These are phyloP conservation scores for Magallana nippona DNA, from an alignment of 2,888 invertebrate species.

Conservation along the genomic window DNA sequence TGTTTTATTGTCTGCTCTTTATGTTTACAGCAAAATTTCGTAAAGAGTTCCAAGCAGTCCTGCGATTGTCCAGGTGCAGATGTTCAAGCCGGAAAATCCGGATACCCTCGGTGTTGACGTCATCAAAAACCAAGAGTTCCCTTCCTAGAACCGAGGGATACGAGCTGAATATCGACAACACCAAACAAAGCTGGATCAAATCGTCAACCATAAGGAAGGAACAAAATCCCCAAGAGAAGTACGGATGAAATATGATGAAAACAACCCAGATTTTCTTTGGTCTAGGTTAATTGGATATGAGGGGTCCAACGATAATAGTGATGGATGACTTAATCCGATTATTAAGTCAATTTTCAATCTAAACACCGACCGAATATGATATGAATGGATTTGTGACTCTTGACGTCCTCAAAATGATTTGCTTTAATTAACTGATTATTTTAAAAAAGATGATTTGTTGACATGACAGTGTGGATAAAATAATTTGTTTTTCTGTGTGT, in stretches of 20 bases:
- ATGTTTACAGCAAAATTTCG: constrained; percentile 56
- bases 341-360: not conserved
- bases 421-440: not conserved
- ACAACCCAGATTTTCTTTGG: not conserved
- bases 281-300: not conserved
- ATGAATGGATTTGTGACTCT: not conserved
- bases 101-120: constrained; percentile 35
- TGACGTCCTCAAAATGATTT: not conserved
- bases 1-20: no score
- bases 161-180: constrained; percentile 59
- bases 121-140: constrained; percentile 45
- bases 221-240: constrained; percentile 46
- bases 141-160: constrained; percentile 55
- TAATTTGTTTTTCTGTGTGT: not conserved
- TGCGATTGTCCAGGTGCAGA: constrained; percentile 33
- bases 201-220: constrained; percentile 38
- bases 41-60: constrained; percentile 57
- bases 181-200: constrained; percentile 49
- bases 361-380: not conserved
- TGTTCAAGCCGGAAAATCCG: constrained; percentile 28
- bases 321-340: constrained; percentile 25
- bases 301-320: constrained; percentile 2
- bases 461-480: not conserved
- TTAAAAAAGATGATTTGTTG: not conserved
- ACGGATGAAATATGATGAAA: constrained; percentile 37